Percentiles rank a stretch among this genome's conserved stretches.
These are phyloP conservation scores for Zeugodacus cucurbitae DNA, from an alignment of 1,140 invertebrate species.

Conservation along the genomic window DNA sequence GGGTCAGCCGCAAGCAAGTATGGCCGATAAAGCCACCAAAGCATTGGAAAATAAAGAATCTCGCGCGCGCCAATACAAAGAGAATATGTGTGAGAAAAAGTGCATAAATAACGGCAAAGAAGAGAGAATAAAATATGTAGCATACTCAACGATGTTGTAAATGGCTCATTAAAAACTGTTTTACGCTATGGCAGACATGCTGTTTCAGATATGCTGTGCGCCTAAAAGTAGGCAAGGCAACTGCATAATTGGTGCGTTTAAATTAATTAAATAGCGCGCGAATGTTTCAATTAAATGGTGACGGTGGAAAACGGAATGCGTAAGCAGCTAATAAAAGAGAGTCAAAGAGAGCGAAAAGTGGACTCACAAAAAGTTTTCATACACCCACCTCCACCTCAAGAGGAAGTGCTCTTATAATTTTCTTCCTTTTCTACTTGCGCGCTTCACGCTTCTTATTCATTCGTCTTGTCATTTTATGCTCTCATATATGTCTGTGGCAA, in stretches of 20 bases:
- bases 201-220: background rate
- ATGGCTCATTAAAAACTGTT: constrained; percentile 28
- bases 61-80: background rate
- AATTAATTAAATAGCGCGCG: constrained; percentile 22
- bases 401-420: background rate
- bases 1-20: constrained; percentile 23
- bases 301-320: background rate
- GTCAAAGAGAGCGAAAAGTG: background rate
- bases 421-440: background rate
- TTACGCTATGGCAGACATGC: background rate
- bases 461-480: background rate
- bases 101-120: constrained; percentile 15
- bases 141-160: background rate
- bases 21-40: background rate
- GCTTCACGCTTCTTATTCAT: background rate
- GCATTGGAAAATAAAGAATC: background rate
- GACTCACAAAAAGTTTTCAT: background rate
- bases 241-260: background rate
- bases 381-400: background rate
- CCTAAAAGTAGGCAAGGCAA: background rate
- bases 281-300: constrained; percentile 11
- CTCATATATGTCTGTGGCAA: background rate
- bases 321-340: background rate
- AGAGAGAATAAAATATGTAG: background rate
- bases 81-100: background rate